Base-by-base conservation (phyloP, 2,797 vertebrate genomes). In the Sebastes matsubarae region DNA sequence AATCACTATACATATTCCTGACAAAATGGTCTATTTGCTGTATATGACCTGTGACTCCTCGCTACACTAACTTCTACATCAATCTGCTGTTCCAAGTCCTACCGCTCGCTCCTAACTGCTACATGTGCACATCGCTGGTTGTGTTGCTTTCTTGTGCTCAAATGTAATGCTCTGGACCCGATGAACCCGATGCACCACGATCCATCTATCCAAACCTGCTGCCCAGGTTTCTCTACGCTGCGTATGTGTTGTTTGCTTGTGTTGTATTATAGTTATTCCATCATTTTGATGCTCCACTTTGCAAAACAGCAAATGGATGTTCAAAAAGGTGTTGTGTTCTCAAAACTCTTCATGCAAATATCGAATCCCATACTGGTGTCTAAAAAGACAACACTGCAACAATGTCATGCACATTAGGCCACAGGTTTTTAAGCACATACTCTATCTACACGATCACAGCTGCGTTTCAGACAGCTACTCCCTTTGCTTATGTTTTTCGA, bases 401-500 rank as follows among this genome's bases (percentile, higher is more conserved):
- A n/a, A n/a, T n/a, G n/a, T n/a, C n/a, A n/a, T n/a, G n/a, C n/a
- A 11, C 22, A 29, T 18, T 46, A 18, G 8, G 8, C 13, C 25
- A n/a, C 29, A 63, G 6, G 20, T 12, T n/a, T 32, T 22, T 14
- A 22, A 52, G 24, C 22, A 14, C 8, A 32, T 32, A 32, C 30
- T 32, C 30, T 32, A 32, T 60, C 29, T 30, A n/a, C 18, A 29
- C 8, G 2, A 60, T 20, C 29, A 60, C 16, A 30, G 18, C 58
- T n/a, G 27, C 5, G 3, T 32, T 10, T 42, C 34, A 34, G 3
- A 34, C 34, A 12, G 13, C 27, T 22, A 6, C 27, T 32, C 4
- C 10, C 20, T 34, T 11, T 55, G 5, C n/a, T 34, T 55, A 1
- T 0, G 0, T 30, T 9, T 20, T 18, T 57, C 4, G 1, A 0